phyloP scores from a whole-genome alignment of 2,797 vertebrate genomes.

The Phataginus tricuspis region DNA sequence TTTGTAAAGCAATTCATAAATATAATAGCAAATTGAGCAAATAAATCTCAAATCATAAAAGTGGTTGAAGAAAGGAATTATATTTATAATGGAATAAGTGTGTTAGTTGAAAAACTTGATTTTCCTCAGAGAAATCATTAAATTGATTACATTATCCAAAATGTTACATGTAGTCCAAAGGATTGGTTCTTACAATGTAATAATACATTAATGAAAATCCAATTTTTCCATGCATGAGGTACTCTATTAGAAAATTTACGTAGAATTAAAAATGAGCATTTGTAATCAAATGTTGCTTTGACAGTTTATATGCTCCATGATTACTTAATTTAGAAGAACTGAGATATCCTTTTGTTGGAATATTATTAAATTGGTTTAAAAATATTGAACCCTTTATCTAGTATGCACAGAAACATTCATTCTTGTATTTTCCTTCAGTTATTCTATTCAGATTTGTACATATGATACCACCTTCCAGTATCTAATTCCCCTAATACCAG shows the following conservation, averaged over 20 bases:
- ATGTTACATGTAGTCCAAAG: constrained; percentile 10
- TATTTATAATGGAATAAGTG: constrained; percentile 28
- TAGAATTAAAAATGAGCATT: constrained; percentile 24
- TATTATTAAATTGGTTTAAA: neutral
- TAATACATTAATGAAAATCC: constrained; percentile 7
- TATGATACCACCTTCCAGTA: neutral
- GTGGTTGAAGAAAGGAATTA: neutral
- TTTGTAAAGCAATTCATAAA: constrained; percentile 11
- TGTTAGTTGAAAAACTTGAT: constrained; percentile 5
- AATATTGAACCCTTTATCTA: neutral
- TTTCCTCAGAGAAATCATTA: constrained; percentile 30
- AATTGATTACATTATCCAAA: constrained; percentile 20
- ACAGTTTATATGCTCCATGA: neutral
- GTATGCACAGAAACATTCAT: neutral
- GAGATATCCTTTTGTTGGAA: neutral
- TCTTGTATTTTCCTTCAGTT: neutral
- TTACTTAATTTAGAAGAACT: constrained; percentile 41
- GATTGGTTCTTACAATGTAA: neutral
- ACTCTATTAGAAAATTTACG: neutral
- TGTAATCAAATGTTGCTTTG: constrained; percentile 11
- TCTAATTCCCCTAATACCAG: neutral
- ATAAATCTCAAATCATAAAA: constrained; percentile 28
- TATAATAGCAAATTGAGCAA: neutral
- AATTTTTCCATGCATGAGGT: neutral
- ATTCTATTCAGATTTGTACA: neutral